Conservation (phyloP, 37 sponge, comb jelly and placozoan genomes). For the Axinella damicornis region DNA sequence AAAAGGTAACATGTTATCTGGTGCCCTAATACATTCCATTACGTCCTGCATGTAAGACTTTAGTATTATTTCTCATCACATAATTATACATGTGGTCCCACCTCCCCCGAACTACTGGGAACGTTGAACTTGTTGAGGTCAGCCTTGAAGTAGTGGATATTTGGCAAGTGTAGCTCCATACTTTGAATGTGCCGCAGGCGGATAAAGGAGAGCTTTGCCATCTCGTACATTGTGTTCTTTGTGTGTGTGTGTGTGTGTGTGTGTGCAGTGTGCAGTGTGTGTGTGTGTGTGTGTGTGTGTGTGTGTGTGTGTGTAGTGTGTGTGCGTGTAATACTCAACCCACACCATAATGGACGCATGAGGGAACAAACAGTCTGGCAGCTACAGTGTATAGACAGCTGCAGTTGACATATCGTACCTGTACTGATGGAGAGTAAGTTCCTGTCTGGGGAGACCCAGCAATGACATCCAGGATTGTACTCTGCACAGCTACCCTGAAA, state of each 20-base stretch:
- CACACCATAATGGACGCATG: not conserved
- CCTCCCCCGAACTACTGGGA: slow-evolving; percentile 49
- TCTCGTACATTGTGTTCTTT: slow-evolving; percentile 65
- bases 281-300: too few relatives aligned
- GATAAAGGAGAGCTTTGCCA: slow-evolving; percentile 29
- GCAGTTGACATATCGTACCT: too few relatives aligned
- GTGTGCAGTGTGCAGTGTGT: too few relatives aligned
- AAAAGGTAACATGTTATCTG: not conserved
- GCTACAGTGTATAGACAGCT: not conserved
- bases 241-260: too few relatives aligned
- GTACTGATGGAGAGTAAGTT: slow-evolving; percentile 60
- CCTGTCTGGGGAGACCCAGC: slow-evolving; percentile 66
- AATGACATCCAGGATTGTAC: slow-evolving; percentile 52
- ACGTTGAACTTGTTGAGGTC: slow-evolving; percentile 55
- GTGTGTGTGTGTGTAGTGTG: too few relatives aligned
- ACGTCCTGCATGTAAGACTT: not conserved
- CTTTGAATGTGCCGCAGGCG: slow-evolving; percentile 10
- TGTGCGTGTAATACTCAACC: not conserved
- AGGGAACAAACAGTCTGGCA: not conserved
- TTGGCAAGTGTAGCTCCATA: slow-evolving; percentile 67
- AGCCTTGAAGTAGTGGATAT: slow-evolving; percentile 69
- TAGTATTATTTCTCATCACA: too few relatives aligned
- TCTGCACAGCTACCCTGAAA: slow-evolving; percentile 24
- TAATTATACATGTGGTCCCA: too few relatives aligned
- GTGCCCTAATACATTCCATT: too few relatives aligned